Conservation (phyloP, 2,113 vertebrate species). For the Ctenomys sociabilis region DNA sequence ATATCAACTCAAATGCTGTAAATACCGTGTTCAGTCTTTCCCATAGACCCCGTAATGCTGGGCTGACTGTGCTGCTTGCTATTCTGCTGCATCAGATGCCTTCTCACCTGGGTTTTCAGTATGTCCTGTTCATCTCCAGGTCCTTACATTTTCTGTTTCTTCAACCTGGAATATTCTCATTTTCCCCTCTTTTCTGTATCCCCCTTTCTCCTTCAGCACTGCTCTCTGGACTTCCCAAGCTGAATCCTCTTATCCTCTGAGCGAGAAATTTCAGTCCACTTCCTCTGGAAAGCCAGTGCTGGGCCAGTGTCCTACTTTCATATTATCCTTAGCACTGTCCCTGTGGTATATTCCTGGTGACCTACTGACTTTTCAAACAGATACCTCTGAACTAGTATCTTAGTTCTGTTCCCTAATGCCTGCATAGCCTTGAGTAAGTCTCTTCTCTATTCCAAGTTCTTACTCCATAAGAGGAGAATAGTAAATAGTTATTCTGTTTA, state of each 20-base stretch:
- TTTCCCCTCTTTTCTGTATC: too few species aligned
- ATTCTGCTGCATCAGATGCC: neutral
- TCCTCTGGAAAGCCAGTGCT: neutral
- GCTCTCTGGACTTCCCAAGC: neutral
- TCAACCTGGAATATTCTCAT: too few species aligned
- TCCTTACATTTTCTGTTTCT: neutral
- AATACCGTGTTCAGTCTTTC: neutral
- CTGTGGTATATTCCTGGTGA: too few species aligned
- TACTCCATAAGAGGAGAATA: neutral
- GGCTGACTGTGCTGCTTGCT: neutral
- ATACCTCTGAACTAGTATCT: neutral
- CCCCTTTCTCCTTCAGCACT: too few species aligned
- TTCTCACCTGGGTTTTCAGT: neutral
- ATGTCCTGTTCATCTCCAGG: neutral
- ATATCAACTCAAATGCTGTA: neutral
- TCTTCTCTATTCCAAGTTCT: neutral
- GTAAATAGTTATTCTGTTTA: neutral
- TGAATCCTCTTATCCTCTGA: neutral
- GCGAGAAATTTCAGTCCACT: neutral
- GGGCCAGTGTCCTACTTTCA: rapidly evolving
- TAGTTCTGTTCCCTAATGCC: neutral
- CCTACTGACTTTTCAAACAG: neutral
- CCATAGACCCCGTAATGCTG: neutral
- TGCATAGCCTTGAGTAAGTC: neutral
- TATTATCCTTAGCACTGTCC: rapidly evolving